A percentile compares a stretch with the other conserved stretches of the same genome.
Evolutionary conservation across 1,140 invertebrate species (phyloP).

Genomic region (Oscheius sp.): DNA sequence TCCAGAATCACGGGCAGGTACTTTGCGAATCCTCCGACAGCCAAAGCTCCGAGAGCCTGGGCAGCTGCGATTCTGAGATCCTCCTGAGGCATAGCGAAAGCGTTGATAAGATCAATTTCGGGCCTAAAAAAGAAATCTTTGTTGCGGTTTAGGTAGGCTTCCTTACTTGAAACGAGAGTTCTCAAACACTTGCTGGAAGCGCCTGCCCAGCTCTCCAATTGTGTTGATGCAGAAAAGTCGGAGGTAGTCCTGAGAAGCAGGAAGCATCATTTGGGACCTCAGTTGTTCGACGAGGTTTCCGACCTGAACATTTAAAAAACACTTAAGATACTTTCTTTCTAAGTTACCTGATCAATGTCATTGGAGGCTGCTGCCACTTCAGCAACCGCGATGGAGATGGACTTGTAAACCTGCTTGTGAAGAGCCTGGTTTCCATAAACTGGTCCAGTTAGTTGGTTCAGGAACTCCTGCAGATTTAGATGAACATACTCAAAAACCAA

Average conservation of each 20-base stretch:
- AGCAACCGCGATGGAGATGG: constrained; percentile 50
- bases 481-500: background rate
- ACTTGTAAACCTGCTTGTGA: constrained; percentile 63
- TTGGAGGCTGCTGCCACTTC: constrained; percentile 21
- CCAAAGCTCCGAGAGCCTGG: constrained; percentile 81
- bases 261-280: constrained; percentile 28
- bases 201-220: constrained; percentile 88
- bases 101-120: constrained; percentile 65
- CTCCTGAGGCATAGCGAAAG: constrained; percentile 67
- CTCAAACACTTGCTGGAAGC: constrained; percentile 53
- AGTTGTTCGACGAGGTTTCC: constrained; percentile 62
- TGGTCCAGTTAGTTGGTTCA: constrained; percentile 72
- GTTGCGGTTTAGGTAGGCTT: no score
- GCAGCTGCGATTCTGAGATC: constrained; percentile 86
- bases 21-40: constrained; percentile 85
- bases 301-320: constrained; percentile 5
- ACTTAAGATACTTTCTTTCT: no score
- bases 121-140: constrained; percentile 37
- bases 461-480: no score
- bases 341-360: constrained; percentile 21
- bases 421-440: constrained; percentile 62
- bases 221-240: constrained; percentile 83
- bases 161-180: no score
- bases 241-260: no score
- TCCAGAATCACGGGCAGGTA: constrained; percentile 90